Evolutionary conservation across 2,888 invertebrate genomes (phyloP).

Genomic region (Tuberolachnus salignus): DNA sequence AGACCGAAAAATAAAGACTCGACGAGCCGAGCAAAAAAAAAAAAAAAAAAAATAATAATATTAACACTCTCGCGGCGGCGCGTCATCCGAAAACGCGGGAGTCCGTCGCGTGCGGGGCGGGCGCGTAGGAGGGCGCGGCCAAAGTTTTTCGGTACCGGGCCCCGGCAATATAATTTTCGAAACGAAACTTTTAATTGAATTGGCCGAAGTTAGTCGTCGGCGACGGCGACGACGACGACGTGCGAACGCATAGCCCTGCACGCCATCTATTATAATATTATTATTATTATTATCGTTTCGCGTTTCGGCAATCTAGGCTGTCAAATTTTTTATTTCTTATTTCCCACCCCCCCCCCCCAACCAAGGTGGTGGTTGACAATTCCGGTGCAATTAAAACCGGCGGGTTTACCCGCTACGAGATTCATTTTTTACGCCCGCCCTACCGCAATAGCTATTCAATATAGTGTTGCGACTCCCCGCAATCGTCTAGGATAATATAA

Average conservation of each 20-base stretch:
- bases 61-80: too few relatives aligned
- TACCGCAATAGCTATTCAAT: too few relatives aligned
- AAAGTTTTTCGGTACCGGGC: not conserved
- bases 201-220: conserved; percentile 41
- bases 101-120: not conserved
- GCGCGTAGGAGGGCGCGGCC: not conserved
- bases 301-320: too few relatives aligned
- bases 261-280: not conserved
- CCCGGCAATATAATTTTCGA: conserved; percentile 39
- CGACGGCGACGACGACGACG: not conserved
- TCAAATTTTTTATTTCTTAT: too few relatives aligned
- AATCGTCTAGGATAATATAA: too few relatives aligned
- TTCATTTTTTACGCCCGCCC: too few relatives aligned
- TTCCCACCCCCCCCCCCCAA: too few relatives aligned
- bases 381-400: too few relatives aligned
- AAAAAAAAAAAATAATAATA: too few relatives aligned
- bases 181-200: conserved; percentile 53
- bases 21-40: not conserved
- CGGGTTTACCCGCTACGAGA: too few relatives aligned
- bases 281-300: not conserved
- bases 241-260: not conserved
- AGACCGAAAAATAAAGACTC: not conserved
- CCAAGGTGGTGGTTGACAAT: too few relatives aligned
- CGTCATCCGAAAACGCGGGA: not conserved
- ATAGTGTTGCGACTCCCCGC: too few relatives aligned